Evolutionary conservation across 2,797 vertebrate genomes (phyloP), one percentile per base, ranked within the genome.

Genomic region (Peromyscus melanophrys): DNA sequence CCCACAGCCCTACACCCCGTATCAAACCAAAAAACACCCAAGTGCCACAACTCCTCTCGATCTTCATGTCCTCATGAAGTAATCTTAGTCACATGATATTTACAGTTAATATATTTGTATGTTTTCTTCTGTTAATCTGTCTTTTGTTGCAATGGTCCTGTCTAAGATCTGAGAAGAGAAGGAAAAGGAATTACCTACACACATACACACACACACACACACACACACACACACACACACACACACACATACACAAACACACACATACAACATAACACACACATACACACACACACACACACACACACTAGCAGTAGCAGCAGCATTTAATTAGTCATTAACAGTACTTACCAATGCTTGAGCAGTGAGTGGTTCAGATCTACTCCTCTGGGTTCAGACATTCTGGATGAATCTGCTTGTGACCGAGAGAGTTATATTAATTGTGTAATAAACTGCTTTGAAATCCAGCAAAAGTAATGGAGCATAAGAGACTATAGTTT

Each of bases 371-470:
- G 12, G 76, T 84, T 96, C 46, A 76, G 1, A 89, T 65, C 55
- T 86, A 59, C 9, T 95, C 12, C 23, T 67, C 69, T 81, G n/a
- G 52, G 17, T 19, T 71, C 93, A 89, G 27, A 23, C 37, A 90
- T 88, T 93, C 61, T 61, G 43, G 59, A 92, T 40, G 90, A 88
- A 84, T 71, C 17, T 90, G 55, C 81, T 86, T 84, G 31, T 75
- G 37, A 92, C 12, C 89, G 61, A n/a, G 5, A 90, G 4, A 43
- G 31, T 83, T 90, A 73, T n/a, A 73, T 37, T 80, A 71, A 87
- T 59, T 88, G 19, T 75, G 17, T 46, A 87, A 73, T 55, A 92
- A 76, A 95, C 43, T 86, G 67, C n/a, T 90, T 91, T 96, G 78
- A 88, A 81, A 94, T 89, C 57, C 31, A 75, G 16, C 31, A 80